phyloP scores from a whole-genome alignment of 1,140 invertebrate species.

The Hylyphantes graminicola region DNA sequence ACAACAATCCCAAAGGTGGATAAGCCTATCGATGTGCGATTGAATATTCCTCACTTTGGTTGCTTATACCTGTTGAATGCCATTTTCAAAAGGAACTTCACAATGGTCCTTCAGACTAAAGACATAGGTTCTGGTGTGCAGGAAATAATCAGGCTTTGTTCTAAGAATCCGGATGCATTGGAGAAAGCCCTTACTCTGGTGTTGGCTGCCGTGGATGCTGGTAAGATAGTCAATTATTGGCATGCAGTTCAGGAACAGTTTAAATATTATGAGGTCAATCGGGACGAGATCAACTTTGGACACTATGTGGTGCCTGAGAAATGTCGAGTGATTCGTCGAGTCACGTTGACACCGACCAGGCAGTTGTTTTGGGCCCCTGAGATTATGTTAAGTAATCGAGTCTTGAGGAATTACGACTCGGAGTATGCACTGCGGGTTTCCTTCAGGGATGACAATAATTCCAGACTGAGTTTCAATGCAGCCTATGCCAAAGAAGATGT shows the following conservation, averaged over 20 bases:
- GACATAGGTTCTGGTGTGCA: neutral
- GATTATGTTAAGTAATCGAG: constrained; percentile 64
- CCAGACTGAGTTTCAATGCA: constrained; percentile 60
- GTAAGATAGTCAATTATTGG: constrained; percentile 40
- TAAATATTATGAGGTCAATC: constrained; percentile 7
- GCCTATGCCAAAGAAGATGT: constrained; percentile 37
- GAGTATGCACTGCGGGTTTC: constrained; percentile 64
- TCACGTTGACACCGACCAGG: constrained; percentile 64
- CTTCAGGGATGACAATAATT: constrained; percentile 63
- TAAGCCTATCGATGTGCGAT: neutral
- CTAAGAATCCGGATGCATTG: constrained; percentile 11
- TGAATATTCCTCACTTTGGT: constrained; percentile 15
- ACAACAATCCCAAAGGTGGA: neutral
- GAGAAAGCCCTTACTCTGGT: constrained; percentile 32
- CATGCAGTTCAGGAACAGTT: constrained; percentile 10
- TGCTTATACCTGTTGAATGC: constrained; percentile 40
- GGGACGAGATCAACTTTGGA: constrained; percentile 48
- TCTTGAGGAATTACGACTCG: constrained; percentile 63
- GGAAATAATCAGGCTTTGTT: neutral
- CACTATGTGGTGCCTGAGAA: constrained; percentile 62
- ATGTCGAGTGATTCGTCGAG: constrained; percentile 34
- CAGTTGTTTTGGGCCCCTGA: constrained; percentile 63
- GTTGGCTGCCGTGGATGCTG: constrained; percentile 24
- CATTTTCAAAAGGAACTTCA: constrained; percentile 45
- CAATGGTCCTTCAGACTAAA: neutral